Conservation (phyloP, 2,113 vertebrate species). For the Bufo bufo region DNA sequence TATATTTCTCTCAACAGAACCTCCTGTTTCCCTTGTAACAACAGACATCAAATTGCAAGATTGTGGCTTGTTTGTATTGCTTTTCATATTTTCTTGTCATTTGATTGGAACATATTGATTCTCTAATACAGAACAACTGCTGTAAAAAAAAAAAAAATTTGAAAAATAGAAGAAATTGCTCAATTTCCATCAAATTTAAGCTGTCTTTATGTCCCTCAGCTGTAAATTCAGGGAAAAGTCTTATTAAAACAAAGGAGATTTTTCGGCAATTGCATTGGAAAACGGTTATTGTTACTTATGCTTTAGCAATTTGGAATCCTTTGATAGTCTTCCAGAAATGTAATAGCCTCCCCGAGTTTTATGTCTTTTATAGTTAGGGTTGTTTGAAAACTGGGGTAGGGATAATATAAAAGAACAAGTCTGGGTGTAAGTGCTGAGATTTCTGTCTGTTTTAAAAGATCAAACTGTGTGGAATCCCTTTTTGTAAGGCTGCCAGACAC, state of each 20-base stretch:
- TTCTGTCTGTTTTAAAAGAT: conserved; percentile 67
- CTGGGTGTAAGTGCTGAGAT: conserved; percentile 1
- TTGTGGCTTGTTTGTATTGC: conserved; percentile 16
- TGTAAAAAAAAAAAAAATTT: background rate
- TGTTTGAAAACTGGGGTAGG: conserved; percentile 27
- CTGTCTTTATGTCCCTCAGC: conserved; percentile 12
- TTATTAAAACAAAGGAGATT: conserved; percentile 27
- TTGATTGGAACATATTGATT: conserved; percentile 17
- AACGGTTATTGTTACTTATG: conserved; percentile 16
- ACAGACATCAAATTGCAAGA: background rate
- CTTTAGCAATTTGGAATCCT: conserved; percentile 47
- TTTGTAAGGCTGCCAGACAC: conserved; percentile 72
- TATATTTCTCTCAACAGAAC: background rate
- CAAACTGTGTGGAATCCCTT: conserved; percentile 65
- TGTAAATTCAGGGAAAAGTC: conserved; percentile 23
- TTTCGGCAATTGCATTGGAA: conserved; percentile 18
- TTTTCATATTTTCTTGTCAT: conserved; percentile 21
- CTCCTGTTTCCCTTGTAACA: background rate
- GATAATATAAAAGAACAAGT: conserved; percentile 24
- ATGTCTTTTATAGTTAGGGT: conserved; percentile 34
- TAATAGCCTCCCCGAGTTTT: conserved; percentile 13
- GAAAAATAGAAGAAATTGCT: conserved; percentile 36
- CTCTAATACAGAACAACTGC: background rate
- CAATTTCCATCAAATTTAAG: conserved; percentile 38
- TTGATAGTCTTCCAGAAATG: conserved; percentile 15